A percentile compares a stretch with the other conserved stretches of the same genome.
These are phyloP conservation scores for Philypnodon macrostomus DNA, from an alignment of 2,797 vertebrate genomes.

Conservation along the genomic window DNA sequence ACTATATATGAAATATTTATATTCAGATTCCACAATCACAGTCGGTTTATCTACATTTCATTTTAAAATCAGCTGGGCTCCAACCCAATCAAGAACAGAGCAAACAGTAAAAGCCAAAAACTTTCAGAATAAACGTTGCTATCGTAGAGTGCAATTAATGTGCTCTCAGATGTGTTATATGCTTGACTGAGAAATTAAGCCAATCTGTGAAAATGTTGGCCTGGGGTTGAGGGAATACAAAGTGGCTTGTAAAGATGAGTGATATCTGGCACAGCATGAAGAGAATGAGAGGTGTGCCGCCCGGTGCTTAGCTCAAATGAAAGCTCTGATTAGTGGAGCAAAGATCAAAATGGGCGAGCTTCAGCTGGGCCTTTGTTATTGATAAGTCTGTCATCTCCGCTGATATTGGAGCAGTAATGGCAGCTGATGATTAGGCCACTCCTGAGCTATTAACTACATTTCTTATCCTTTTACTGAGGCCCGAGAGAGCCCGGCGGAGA, in stretches of 20 bases:
- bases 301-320: slow-evolving; percentile 84
- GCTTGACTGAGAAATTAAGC: slow-evolving; percentile 83
- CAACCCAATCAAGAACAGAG: slow-evolving; percentile 43
- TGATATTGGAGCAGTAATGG: slow-evolving; percentile 93
- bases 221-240: slow-evolving; percentile 77
- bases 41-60: slow-evolving; percentile 52
- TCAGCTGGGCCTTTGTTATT: slow-evolving; percentile 88
- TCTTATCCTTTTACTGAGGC: slow-evolving; percentile 86
- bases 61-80: slow-evolving; percentile 65
- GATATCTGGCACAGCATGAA: slow-evolving; percentile 78
- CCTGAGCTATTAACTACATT: slow-evolving; percentile 90
- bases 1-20: slow-evolving; percentile 46
- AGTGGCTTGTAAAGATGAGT: slow-evolving; percentile 80
- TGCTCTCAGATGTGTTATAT: slow-evolving; percentile 77
- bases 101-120: slow-evolving; percentile 48
- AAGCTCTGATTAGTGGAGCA: slow-evolving; percentile 85
- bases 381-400: slow-evolving; percentile 94
- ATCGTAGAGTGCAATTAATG: slow-evolving; percentile 62
- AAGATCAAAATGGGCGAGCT: slow-evolving; percentile 89
- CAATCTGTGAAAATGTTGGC: slow-evolving; percentile 81
- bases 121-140: too few relatives aligned
- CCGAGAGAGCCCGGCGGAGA: slow-evolving; percentile 76
- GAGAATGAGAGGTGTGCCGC: slow-evolving; percentile 79
- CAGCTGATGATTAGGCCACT: slow-evolving; percentile 90
- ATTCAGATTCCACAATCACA: slow-evolving; percentile 8